Base-by-base conservation (phyloP, 92 coral and sea anemone species). In the Isaurus tuberculatus region DNA sequence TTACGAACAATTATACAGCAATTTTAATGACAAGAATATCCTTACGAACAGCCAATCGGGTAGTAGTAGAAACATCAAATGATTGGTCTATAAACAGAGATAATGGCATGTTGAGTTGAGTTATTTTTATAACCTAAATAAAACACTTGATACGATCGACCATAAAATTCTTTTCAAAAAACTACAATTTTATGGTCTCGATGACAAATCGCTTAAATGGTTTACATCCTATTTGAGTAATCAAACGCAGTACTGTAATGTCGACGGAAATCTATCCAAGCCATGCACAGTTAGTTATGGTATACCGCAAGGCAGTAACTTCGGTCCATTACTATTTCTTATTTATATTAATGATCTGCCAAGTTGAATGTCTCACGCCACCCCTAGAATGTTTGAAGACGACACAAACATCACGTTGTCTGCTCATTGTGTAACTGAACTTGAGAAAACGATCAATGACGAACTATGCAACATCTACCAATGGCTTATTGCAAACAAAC, bases 101-200 rank as follows among this genome's bases (percentile, higher is more conserved):
- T 36, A 36, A 36, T 36, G 42, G 42, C 42, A 36, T 36, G 42
- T 36, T 36, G 42, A 36, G 8, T 8, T 3, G 58, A 16, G 58
- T 49, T 19, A 19, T 49, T 13, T 49, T 49, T 49, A 49, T 49
- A 13, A 49, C 20, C 58, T 49, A 3, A 36, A 36, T 3, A 36
- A 57, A 57, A 27, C 65, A 16, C n/a, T 57, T n/a, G 65, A 57
- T n/a, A 57, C 65, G 23, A 57, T 57, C 65, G 65, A 57, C 65
- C 65, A 57, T 22, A 57, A 16, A 9, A 57, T 57, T n/a, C 65
- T 13, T n/a, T 4, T 57, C 2, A 17, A 20, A 3, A 20, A 20
- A 3, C 28, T 58, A 13, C 27, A 7, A 19, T 13, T 3, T 3
- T 58, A 58, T 58, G 61, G 61, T 4, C 0, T 58, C n/a, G 65